A percentile compares a stretch with the other conserved stretches of the same genome.
phyloP scores from a whole-genome alignment of 2,888 invertebrate species.

The Zygaena filipendulae region DNA sequence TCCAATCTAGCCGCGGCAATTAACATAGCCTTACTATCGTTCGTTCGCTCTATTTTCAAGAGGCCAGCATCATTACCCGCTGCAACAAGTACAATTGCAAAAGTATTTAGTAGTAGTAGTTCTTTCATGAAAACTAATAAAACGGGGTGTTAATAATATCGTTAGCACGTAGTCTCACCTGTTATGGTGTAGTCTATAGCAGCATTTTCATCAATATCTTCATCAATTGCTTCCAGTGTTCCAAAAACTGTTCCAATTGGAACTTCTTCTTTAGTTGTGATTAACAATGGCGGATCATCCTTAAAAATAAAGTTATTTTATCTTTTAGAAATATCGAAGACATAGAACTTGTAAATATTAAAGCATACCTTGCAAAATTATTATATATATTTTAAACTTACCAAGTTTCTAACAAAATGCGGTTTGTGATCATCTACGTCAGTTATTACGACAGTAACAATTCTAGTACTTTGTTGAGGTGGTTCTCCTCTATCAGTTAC shows the following conservation, averaged over 20 bases:
- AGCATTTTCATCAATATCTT: conserved; percentile 80
- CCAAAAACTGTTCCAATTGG: conserved; percentile 75
- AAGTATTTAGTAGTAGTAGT: background rate
- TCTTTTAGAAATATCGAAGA: too few relatives aligned
- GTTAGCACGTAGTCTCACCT: too few relatives aligned
- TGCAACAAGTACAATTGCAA: conserved; percentile 24
- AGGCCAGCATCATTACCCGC: conserved; percentile 77
- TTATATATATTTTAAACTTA: conserved; percentile 46
- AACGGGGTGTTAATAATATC: too few relatives aligned
- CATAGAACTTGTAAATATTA: too few relatives aligned
- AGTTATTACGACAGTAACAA: conserved; percentile 73
- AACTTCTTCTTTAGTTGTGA: conserved; percentile 75
- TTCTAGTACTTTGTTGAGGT: conserved; percentile 77
- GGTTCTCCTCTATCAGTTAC: conserved; percentile 83
- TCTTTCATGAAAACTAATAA: background rate
- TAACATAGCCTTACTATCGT: conserved; percentile 73
- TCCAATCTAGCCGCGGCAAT: conserved; percentile 72
- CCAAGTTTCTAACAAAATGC: conserved; percentile 73
- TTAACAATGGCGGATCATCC: conserved; percentile 73
- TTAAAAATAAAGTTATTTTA: too few relatives aligned
- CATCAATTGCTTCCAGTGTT: conserved; percentile 75
- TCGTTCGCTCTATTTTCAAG: conserved; percentile 71
- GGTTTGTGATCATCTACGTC: conserved; percentile 87
- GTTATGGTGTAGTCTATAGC: conserved; percentile 79
- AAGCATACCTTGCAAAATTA: too few relatives aligned